Percentiles rank a stretch among this genome's conserved stretches.
Evolutionary conservation across 2,888 invertebrate species (phyloP).

Genomic region (Leucoptera coffeella): DNA sequence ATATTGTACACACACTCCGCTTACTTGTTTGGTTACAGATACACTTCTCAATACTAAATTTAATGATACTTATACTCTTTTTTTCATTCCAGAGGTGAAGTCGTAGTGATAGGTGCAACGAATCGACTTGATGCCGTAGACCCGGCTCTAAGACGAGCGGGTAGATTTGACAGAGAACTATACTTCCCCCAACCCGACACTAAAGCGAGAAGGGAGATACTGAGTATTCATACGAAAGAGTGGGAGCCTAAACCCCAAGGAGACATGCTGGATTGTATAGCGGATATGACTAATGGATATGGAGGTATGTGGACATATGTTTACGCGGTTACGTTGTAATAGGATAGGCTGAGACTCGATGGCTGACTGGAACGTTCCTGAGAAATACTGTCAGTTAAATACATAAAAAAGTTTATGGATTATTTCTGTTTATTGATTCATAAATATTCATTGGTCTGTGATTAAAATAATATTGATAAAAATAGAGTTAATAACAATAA

Average conservation of each 20-base stretch:
- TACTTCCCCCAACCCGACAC: conserved; percentile 75
- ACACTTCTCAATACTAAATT: no score
- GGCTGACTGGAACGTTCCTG: no score
- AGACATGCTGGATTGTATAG: conserved; percentile 56
- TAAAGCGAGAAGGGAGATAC: conserved; percentile 67
- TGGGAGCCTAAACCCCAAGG: conserved; percentile 62
- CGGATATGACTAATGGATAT: conserved; percentile 67
- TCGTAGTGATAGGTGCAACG: conserved; percentile 88
- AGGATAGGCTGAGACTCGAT: no score
- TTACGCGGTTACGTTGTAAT: background rate
- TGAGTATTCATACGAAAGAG: conserved; percentile 67
- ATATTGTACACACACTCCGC: no score
- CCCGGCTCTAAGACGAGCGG: conserved; percentile 84
- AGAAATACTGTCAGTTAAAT: no score
- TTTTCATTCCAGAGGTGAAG: conserved; percentile 32
- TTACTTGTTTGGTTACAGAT: no score
- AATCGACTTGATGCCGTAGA: conserved; percentile 88
- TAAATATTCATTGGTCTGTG: no score
- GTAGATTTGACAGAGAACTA: conserved; percentile 85
- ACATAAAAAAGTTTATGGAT: no score
- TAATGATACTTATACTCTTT: no score
- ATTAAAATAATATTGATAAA: no score
- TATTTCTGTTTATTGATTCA: no score
- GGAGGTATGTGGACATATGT: conserved; percentile 46
- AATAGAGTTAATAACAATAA: no score